Percentiles rank a stretch among this genome's conserved stretches.
These are phyloP conservation scores for Bombus sylvicola DNA, from an alignment of 1,140 invertebrate genomes.

Conservation along the genomic window DNA sequence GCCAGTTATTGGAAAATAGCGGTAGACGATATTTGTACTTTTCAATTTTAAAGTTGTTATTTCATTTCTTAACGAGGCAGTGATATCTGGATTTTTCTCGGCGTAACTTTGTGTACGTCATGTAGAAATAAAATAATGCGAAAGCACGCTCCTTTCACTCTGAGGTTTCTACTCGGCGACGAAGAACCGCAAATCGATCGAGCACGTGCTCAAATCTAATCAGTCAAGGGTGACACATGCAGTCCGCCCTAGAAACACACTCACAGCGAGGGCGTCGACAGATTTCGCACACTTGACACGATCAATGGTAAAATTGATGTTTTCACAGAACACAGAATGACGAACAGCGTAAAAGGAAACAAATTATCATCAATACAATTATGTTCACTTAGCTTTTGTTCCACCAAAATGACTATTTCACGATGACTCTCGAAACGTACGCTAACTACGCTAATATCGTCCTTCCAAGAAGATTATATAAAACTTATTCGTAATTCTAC, in stretches of 20 bases:
- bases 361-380: neutral
- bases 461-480: neutral
- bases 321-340: neutral
- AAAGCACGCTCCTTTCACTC: conserved; percentile 17
- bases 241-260: conserved; percentile 35
- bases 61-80: neutral
- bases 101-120: neutral
- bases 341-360: neutral
- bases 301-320: too few relatives aligned
- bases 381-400: neutral
- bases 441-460: too few relatives aligned
- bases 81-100: neutral
- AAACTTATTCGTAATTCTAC: neutral
- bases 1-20: neutral
- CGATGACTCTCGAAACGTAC: too few relatives aligned
- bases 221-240: conserved; percentile 52
- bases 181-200: conserved; percentile 43
- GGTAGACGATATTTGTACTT: neutral
- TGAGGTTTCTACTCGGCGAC: conserved; percentile 22
- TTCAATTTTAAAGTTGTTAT: neutral
- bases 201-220: conserved; percentile 65
- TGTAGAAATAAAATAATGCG: neutral
- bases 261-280: neutral
- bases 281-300: neutral
- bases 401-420: too few relatives aligned